Base-by-base conservation (phyloP, 2,797 vertebrate species). In the Tenualosa ilisha region DNA sequence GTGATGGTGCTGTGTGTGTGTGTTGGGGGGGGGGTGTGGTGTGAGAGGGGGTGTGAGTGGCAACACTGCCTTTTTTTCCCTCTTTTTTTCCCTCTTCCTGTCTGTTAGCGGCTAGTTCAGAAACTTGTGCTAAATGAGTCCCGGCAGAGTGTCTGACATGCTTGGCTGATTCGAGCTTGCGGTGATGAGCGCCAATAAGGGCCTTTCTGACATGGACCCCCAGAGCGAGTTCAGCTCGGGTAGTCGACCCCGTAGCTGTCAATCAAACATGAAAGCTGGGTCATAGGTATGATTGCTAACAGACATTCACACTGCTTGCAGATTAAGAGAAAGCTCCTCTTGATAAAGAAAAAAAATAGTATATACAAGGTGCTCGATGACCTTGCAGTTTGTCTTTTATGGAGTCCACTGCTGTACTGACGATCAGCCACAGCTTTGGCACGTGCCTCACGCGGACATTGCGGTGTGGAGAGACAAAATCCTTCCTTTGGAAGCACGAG, bases 281-380 rank as follows among this genome's bases (percentile, higher is more conserved):
- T 83, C 54, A 72, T 84, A 86, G 81, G 85, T 86, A 85, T 31
- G 86, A 86, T 54, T 15, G 49, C 72, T 40, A 20, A 82, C 59
- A 81, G 79, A 46, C 63, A 43, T 82, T 54, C 43, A 53, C 50
- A 81, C 51, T 83, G 68, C 83, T 72, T 17, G 49, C 81, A 82
- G 53, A 83, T 72, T 22, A 84, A 17, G 49, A 7, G 68, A 37
- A 75, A 75, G 68, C 31, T 40, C 31, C 31, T 40, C 26, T 75
- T 22, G 13, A 26, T n/a, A 65, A n/a, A 65, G 2, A 65, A 8
- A 65, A 24, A 65, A 6, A 65, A 9, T 24, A 2, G 24, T 11
- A 24, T 65, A 65, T 15, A 40, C 15, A 37, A 75, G 68, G 68
- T 75, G 31, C 26, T 1, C 31, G 8, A 15, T 75, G 68, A 75